Conservation (phyloP, 2,797 vertebrate genomes). For the Sarcophilus harrisii region DNA sequence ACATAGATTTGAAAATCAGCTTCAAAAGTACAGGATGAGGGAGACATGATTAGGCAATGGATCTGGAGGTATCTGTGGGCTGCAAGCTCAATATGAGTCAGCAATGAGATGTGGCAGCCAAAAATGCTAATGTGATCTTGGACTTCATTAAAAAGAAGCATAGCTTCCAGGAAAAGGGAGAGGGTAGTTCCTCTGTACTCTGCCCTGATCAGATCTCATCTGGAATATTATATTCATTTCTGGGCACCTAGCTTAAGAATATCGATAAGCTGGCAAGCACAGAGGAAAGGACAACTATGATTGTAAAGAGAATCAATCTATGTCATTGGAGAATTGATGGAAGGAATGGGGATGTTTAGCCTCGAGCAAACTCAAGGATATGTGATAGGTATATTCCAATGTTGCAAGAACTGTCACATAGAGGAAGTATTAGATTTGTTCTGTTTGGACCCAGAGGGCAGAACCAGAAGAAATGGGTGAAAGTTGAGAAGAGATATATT, state of each 20-base stretch:
- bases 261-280: background rate
- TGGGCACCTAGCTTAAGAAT: background rate
- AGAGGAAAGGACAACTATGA: background rate
- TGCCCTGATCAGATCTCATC: background rate
- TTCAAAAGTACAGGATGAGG: background rate
- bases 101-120: background rate
- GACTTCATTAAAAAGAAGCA: background rate
- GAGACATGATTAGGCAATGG: background rate
- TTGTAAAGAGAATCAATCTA: background rate
- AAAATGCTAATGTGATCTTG: background rate
- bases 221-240: background rate
- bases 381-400: background rate
- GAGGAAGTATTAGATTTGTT: background rate
- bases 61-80: background rate
- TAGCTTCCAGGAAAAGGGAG: background rate
- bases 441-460: constrained; percentile 25
- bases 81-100: background rate
- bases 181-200: fast-evolving
- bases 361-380: background rate
- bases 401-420: background rate
- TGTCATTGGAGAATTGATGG: background rate
- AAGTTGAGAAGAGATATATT: background rate
- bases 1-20: background rate
- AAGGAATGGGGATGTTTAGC: background rate
- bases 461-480: background rate